Conservation (phyloP, 2,888 invertebrate genomes). For the Cactoblastis cactorum region DNA sequence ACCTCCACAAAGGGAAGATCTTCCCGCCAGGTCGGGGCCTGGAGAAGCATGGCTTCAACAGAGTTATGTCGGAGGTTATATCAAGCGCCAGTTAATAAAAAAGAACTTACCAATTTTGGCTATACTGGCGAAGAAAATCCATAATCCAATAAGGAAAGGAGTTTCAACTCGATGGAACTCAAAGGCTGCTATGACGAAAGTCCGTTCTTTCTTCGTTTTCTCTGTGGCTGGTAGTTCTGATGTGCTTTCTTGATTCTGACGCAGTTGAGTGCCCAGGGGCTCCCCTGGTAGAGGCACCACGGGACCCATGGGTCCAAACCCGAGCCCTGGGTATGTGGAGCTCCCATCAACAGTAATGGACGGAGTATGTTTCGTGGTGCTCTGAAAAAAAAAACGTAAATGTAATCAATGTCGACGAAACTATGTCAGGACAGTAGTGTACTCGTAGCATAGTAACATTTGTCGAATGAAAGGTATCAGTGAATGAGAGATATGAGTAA, state of each 20-base stretch:
- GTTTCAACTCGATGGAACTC: constrained; percentile 95
- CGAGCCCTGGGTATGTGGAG: constrained; percentile 77
- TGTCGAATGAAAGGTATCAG: no score
- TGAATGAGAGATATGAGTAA: no score
- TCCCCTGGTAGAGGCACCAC: constrained; percentile 67
- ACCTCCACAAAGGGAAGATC: no score
- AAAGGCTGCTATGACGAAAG: constrained; percentile 88
- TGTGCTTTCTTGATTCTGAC: constrained; percentile 56
- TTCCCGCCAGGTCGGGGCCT: no score
- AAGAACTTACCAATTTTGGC: constrained; percentile 97
- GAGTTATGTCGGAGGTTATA: no score
- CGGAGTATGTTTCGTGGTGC: constrained; percentile 72
- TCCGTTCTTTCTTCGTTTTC: constrained; percentile 58
- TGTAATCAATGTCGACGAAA: no score
- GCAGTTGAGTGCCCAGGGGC: constrained; percentile 58
- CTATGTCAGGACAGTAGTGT: no score
- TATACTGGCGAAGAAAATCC: constrained; percentile 97
- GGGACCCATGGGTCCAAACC: constrained; percentile 81
- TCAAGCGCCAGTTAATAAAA: no score
- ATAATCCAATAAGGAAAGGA: constrained; percentile 95
- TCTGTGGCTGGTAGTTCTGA: constrained; percentile 52
- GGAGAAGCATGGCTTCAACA: no score
- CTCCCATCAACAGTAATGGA: constrained; percentile 72
- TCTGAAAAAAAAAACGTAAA: constrained; percentile 47
- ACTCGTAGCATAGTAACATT: no score